Conservation (phyloP, 1,140 invertebrate genomes). For the Lepidurus couesii region DNA sequence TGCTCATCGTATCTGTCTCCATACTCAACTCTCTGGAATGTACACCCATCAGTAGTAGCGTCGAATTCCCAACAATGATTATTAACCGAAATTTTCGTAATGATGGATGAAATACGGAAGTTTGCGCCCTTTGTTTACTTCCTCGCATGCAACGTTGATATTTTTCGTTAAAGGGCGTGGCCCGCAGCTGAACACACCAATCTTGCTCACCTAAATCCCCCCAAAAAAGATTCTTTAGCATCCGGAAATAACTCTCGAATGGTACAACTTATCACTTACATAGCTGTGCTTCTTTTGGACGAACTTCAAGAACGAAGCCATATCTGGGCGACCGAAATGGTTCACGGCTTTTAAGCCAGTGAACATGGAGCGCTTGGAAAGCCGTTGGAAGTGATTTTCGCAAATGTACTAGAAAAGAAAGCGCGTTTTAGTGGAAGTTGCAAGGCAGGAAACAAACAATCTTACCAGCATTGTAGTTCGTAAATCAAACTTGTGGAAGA, state of each 20-base stretch:
- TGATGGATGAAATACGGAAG: constrained; percentile 95
- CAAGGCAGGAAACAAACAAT: constrained; percentile 37
- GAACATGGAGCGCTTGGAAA: constrained; percentile 93
- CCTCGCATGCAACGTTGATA: constrained; percentile 90
- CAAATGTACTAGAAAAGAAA: constrained; percentile 88
- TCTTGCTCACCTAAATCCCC: constrained; percentile 78
- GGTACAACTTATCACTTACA: constrained; percentile 58
- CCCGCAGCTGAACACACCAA: constrained; percentile 95
- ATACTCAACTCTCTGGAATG: background rate
- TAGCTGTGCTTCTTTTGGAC: constrained; percentile 96
- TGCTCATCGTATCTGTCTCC: background rate
- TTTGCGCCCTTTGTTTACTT: constrained; percentile 86
- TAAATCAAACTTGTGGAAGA: constrained; percentile 99
- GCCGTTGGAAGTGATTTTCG: constrained; percentile 97
- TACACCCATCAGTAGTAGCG: constrained; percentile 10
- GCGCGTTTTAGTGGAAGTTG: constrained; percentile 34
- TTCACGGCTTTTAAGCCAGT: constrained; percentile 95
- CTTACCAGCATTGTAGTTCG: constrained; percentile 97
- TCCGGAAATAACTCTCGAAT: constrained; percentile 23
- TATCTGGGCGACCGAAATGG: constrained; percentile 96
- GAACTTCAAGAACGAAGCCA: constrained; percentile 94
- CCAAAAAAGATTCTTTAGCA: background rate
- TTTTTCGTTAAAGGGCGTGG: constrained; percentile 91
- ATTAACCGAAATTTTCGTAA: constrained; percentile 89
- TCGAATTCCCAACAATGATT: background rate